Conservation (phyloP, 2,888 invertebrate species). For the Dysmachus trigonus region DNA sequence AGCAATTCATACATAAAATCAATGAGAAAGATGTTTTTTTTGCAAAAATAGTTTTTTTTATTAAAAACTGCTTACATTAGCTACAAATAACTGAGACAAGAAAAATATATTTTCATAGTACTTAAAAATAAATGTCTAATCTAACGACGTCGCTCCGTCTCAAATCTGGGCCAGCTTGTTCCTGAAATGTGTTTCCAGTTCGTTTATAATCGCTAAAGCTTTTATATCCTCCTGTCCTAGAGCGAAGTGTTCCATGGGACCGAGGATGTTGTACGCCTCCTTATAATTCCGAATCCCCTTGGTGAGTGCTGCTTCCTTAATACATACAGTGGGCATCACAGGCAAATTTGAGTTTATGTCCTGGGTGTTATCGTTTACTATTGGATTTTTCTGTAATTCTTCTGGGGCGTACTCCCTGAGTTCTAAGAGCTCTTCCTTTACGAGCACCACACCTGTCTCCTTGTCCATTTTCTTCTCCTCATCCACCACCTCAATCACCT, state of each 20-base stretch:
- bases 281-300: background rate
- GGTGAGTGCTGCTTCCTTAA: constrained; percentile 15
- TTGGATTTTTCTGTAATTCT: background rate
- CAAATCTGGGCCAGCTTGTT: constrained; percentile 11
- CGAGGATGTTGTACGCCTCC: constrained; percentile 15
- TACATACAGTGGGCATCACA: background rate
- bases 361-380: background rate
- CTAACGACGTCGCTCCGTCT: background rate
- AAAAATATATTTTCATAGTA: background rate
- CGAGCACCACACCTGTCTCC: background rate
- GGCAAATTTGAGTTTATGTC: background rate
- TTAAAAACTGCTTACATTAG: background rate
- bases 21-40: background rate
- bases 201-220: constrained; percentile 24
- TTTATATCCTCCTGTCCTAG: background rate
- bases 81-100: background rate
- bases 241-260: constrained; percentile 15
- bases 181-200: constrained; percentile 32
- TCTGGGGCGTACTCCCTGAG: background rate
- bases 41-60: background rate
- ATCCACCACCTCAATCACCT: background rate
- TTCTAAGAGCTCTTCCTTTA: background rate
- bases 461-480: background rate
- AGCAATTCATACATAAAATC: background rate
- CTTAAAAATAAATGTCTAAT: background rate